Conservation (phyloP, 2,888 invertebrate species). For the Drosophila trichaetosa region DNA sequence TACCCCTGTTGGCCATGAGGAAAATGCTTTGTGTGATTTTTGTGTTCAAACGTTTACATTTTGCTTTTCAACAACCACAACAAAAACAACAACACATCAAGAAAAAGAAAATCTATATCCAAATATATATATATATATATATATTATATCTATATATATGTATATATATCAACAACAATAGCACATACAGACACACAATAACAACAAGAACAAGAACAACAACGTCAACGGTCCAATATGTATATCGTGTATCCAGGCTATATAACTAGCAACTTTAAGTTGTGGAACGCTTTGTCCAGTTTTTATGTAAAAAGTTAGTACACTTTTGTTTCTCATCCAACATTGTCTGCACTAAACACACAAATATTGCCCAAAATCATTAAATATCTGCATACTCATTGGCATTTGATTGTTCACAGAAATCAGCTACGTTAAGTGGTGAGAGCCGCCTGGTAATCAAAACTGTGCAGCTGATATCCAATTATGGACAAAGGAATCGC, state of each 20-base stretch:
- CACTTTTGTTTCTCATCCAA: conserved; percentile 27
- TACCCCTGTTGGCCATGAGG: conserved; percentile 58
- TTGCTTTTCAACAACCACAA: conserved; percentile 61
- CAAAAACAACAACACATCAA: conserved; percentile 19
- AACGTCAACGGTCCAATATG: conserved; percentile 38
- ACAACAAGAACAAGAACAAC: neutral
- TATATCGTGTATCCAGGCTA: conserved; percentile 44
- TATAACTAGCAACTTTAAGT: conserved; percentile 69
- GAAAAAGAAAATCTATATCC: conserved; percentile 23
- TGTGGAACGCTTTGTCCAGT: conserved; percentile 75
- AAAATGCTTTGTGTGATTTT: conserved; percentile 79
- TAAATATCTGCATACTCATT: conserved; percentile 3
- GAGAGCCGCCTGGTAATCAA: conserved; percentile 40
- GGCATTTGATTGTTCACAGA: conserved; percentile 56
- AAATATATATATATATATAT: conserved; percentile 17
- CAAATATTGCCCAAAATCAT: neutral
- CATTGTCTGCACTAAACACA: conserved; percentile 16
- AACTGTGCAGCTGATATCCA: conserved; percentile 30
- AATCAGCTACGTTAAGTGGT: conserved; percentile 83
- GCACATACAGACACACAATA: conserved; percentile 29
- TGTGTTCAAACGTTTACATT: conserved; percentile 77
- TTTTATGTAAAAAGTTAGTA: conserved; percentile 80
- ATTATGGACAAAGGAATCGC: conserved; percentile 52
- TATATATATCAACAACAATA: conserved; percentile 35
- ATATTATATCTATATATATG: conserved; percentile 1